Evolutionary conservation across 2,888 invertebrate species (phyloP).

Genomic region (Hymenopus coronatus): DNA sequence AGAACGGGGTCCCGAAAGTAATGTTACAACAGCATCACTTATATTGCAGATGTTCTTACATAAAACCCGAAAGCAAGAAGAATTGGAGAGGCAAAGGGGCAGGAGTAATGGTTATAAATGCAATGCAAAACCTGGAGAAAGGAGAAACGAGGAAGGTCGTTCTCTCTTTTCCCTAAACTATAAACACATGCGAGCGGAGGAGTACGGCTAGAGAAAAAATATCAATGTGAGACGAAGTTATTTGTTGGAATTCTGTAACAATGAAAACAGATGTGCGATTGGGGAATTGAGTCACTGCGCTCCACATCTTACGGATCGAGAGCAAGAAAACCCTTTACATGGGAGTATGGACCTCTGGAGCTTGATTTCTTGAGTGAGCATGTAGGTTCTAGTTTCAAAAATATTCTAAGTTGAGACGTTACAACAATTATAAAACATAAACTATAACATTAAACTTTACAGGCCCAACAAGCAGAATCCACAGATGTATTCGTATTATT

Average conservation of each 20-base stretch:
- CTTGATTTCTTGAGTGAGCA: no score
- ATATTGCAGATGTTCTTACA: slow-evolving; percentile 14
- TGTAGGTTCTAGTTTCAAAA: no score
- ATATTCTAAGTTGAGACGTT: no score
- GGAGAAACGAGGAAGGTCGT: slow-evolving; percentile 2
- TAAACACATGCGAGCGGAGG: background rate
- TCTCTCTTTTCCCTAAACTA: background rate
- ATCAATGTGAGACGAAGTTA: slow-evolving; percentile 9
- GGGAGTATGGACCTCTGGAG: no score
- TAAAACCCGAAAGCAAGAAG: slow-evolving; percentile 17
- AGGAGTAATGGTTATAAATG: slow-evolving; percentile 19
- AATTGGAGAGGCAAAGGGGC: background rate
- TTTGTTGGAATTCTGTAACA: slow-evolving; percentile 16
- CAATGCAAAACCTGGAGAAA: background rate
- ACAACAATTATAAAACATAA: no score
- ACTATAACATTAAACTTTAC: no score
- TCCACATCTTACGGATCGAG: background rate
- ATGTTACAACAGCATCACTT: background rate
- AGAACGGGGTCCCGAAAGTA: background rate
- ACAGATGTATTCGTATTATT: no score
- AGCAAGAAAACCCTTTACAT: background rate
- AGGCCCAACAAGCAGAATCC: no score
- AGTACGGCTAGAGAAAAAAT: background rate
- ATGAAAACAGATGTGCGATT: background rate
- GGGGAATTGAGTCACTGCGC: background rate